Conservation (phyloP, 2,113 vertebrate species). For the Tylochromis polylepis region DNA sequence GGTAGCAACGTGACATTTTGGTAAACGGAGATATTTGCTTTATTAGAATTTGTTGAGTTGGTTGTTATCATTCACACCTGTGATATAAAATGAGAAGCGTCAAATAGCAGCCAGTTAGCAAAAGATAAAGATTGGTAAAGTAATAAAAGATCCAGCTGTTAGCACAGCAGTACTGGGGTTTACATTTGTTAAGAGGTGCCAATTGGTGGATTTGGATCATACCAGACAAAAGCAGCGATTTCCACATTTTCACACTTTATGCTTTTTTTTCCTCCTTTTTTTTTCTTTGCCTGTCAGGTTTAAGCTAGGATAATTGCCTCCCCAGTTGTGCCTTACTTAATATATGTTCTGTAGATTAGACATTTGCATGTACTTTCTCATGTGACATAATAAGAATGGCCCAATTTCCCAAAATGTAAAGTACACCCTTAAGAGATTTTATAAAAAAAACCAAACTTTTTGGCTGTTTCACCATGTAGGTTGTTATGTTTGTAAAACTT, state of each 20-base stretch:
- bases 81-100: neutral
- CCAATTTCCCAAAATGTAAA: neutral
- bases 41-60: neutral
- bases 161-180: neutral
- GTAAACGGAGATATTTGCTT: neutral
- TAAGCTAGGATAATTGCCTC: neutral
- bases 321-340: neutral
- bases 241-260: neutral
- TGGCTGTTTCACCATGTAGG: neutral
- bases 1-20: neutral
- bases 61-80: neutral
- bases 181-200: neutral
- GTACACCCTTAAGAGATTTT: neutral
- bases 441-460: fast-evolving
- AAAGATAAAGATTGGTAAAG: neutral
- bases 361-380: neutral
- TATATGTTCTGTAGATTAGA: neutral
- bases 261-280: neutral
- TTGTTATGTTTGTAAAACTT: neutral
- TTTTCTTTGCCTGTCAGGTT: neutral
- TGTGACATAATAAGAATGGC: neutral
- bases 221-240: fast-evolving
- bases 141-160: neutral
- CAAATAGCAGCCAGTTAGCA: neutral
- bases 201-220: neutral